These are phyloP conservation scores for Chromis chromis DNA, from an alignment of 2,797 vertebrate genomes.

Conservation along the genomic window DNA sequence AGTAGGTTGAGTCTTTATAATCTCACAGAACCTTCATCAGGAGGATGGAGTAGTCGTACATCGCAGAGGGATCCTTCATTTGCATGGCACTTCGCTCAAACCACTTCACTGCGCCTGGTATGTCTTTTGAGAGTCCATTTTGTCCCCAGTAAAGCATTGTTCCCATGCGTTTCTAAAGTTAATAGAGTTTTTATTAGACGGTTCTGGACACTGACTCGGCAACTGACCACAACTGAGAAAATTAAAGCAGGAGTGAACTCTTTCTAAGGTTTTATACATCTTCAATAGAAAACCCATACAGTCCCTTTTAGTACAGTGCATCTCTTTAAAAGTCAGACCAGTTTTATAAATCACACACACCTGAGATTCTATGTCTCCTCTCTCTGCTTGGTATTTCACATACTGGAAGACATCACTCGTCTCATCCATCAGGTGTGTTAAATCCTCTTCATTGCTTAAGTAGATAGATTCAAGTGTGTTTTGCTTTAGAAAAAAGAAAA, in stretches of 20 bases:
- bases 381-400: constrained; percentile 89
- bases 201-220: constrained; percentile 15
- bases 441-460: constrained; percentile 84
- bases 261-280: not conserved
- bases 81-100: constrained; percentile 89
- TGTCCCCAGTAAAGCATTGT: constrained; percentile 92
- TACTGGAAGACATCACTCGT: constrained; percentile 88
- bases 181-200: constrained; percentile 39
- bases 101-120: constrained; percentile 87
- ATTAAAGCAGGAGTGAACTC: constrained; percentile 5
- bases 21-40: constrained; percentile 88
- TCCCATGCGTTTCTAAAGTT: constrained; percentile 88
- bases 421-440: constrained; percentile 85
- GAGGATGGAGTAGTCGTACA: constrained; percentile 92
- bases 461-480: constrained; percentile 87
- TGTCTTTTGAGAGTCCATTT: constrained; percentile 90
- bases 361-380: constrained; percentile 90
- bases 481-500: constrained; percentile 75
- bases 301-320: not conserved
- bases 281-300: not conserved
- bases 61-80: constrained; percentile 87
- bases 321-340: not conserved
- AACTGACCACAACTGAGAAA: constrained; percentile 15
- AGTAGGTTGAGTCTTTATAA: constrained; percentile 19
- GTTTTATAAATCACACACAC: constrained; percentile 67